phyloP scores from a whole-genome alignment of 2,113 vertebrate species.

The Strix aluco region DNA sequence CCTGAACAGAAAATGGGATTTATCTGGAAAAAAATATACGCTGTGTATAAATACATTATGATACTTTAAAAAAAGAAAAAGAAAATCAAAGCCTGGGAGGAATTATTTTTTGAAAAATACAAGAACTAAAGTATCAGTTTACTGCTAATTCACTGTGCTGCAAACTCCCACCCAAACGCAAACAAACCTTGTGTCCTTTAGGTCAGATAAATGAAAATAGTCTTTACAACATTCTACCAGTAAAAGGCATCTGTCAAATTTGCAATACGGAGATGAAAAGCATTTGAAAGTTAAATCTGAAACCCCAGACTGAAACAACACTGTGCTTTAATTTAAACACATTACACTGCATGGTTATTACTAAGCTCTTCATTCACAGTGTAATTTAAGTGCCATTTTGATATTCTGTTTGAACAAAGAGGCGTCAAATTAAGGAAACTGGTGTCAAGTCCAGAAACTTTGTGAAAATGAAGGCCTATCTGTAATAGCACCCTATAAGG shows the following conservation, averaged over 20 bases:
- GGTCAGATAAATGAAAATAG: constrained; percentile 47
- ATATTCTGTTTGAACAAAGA: constrained; percentile 54
- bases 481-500: background rate
- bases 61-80: background rate
- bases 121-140: constrained; percentile 17
- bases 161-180: constrained; percentile 10
- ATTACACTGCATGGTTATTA: background rate
- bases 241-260: constrained; percentile 46
- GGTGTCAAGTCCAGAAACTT: constrained; percentile 12
- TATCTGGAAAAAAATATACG: background rate
- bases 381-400: constrained; percentile 39
- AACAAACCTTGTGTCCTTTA: constrained; percentile 31
- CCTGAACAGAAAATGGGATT: background rate
- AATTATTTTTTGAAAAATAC: background rate
- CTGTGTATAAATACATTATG: background rate
- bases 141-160: constrained; percentile 29
- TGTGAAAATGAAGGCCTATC: constrained; percentile 28
- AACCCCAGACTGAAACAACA: constrained; percentile 39
- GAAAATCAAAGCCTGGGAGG: background rate
- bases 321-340: constrained; percentile 34
- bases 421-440: constrained; percentile 48
- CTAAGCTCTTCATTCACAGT: constrained; percentile 15
- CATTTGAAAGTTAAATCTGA: constrained; percentile 50
- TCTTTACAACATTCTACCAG: background rate
- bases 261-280: constrained; percentile 26